These are phyloP conservation scores for Loris lydekkerianus DNA, from an alignment of 2,797 vertebrate species.

Conservation along the genomic window DNA sequence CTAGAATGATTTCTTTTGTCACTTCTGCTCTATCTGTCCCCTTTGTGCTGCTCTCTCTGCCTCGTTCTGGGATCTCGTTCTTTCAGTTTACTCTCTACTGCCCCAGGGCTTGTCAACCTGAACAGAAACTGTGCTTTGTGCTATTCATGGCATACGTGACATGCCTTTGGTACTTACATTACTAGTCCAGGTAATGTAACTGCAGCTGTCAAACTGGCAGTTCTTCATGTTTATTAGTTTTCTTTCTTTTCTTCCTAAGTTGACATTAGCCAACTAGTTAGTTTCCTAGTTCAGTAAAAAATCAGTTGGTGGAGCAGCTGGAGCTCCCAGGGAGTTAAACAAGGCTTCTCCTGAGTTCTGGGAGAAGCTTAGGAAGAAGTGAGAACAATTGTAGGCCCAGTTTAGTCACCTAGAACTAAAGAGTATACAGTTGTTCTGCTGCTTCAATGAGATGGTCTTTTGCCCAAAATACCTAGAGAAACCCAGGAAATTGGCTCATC, in stretches of 20 bases:
- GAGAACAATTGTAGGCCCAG: neutral
- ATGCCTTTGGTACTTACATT: conserved; percentile 77
- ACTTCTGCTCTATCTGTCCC: conserved; percentile 69
- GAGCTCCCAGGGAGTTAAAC: conserved; percentile 5
- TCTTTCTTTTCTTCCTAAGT: conserved; percentile 62
- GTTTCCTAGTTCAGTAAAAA: conserved; percentile 52
- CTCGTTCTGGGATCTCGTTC: conserved; percentile 68
- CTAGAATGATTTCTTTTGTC: conserved; percentile 72
- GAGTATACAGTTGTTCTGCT: neutral
- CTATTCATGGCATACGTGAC: conserved; percentile 62
- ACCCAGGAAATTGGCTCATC: neutral
- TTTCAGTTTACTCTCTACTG: conserved; percentile 74
- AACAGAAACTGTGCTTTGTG: conserved; percentile 69
- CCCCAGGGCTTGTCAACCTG: conserved; percentile 77
- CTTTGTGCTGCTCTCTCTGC: conserved; percentile 61
- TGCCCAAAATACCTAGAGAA: conserved; percentile 20
- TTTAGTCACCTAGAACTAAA: conserved; percentile 25
- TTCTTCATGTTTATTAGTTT: conserved; percentile 71
- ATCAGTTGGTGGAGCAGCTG: conserved; percentile 49
- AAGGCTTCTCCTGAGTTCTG: conserved; percentile 9
- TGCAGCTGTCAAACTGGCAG: conserved; percentile 58
- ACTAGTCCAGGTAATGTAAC: conserved; percentile 68
- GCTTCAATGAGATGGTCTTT: conserved; percentile 15
- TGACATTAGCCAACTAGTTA: conserved; percentile 69
- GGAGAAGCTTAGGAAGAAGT: neutral